phyloP scores from a whole-genome alignment of 2,113 vertebrate genomes.

The Gobio gobio region DNA sequence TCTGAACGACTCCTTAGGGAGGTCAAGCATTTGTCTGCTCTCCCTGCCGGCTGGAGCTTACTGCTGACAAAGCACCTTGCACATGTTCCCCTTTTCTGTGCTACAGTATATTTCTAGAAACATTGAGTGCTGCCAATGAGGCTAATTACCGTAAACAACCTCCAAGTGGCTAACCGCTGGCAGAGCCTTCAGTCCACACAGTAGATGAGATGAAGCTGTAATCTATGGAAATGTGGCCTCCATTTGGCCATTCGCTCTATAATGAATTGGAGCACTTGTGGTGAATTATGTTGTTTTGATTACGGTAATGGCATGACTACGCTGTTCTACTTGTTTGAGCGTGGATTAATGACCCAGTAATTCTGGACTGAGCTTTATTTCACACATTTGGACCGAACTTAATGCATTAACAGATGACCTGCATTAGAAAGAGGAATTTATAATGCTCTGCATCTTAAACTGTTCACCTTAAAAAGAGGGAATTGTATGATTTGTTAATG shows the following conservation, averaged over 20 bases:
- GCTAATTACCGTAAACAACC: slow-evolving; percentile 41
- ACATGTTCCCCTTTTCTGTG: slow-evolving; percentile 36
- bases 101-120: slow-evolving; percentile 14
- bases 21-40: neutral
- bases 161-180: neutral
- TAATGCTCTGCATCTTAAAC: neutral
- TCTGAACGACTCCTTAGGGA: slow-evolving; percentile 6
- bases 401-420: slow-evolving; percentile 8
- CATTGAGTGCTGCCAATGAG: slow-evolving; percentile 34
- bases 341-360: neutral
- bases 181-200: neutral
- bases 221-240: slow-evolving; percentile 32
- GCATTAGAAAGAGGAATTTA: neutral
- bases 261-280: slow-evolving; percentile 10
- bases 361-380: slow-evolving; percentile 9
- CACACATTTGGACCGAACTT: neutral
- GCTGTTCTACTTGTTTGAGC: slow-evolving; percentile 26
- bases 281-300: slow-evolving; percentile 42
- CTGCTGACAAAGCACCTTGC: slow-evolving; percentile 1
- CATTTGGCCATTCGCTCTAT: neutral
- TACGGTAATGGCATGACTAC: slow-evolving; percentile 25
- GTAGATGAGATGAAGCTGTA: slow-evolving; percentile 29
- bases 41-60: neutral
- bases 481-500: neutral
- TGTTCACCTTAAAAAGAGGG: neutral